Evolutionary conservation across 2,113 vertebrate genomes (phyloP), one percentile per base, ranked within the genome.

Genomic region (Triplophysa siluroides): DNA sequence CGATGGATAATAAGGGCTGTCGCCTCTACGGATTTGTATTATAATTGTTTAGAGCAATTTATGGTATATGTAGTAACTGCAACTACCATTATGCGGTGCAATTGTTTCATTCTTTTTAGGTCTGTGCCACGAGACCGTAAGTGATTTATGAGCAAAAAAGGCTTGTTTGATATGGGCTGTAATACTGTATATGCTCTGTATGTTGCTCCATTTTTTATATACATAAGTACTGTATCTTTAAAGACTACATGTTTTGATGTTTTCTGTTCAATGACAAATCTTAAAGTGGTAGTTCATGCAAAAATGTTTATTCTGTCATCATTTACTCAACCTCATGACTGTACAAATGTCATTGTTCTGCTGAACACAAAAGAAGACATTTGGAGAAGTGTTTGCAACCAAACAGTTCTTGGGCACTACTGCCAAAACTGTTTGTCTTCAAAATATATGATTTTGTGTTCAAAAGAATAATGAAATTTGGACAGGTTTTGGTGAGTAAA

Each of bases 21-120:
- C 73, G 81, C 81, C 88, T 81, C 83, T 85, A 62, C 7, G 61
- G 88, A 80, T 86, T 89, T 85, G 73, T 77, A 56, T 89, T 85
- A 86, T 87, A 90, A 88, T 85, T 50, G 80, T 69, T 66, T 69
- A 80, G 86, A 86, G 80, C 83, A 78, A 70, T 84, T 83, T 81
- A 68, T 69, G 74, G 64, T 66, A 69, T 82, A 69, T 82, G 43
- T 72, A 82, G 85, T 76, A 85, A 77, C 54, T 14, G 43, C 52
- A 64, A 65, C 56, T 52, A 80, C 71, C 66, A 83, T 83, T 81
- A 86, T 78, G 73, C 23, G 21, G 66, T n/a, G 75, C 75, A 52
- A 76, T 26, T 24, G 69, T 38, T 65, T 9, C 8, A 41, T 65
- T 41, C 19, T 41, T 65, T 65, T 65, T 33, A 16, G 14, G 43